A percentile compares a stretch with the other conserved stretches of the same genome.
These are phyloP conservation scores for Hydrotaea diabolus DNA, from an alignment of 2,888 invertebrate species.

Conservation along the genomic window DNA sequence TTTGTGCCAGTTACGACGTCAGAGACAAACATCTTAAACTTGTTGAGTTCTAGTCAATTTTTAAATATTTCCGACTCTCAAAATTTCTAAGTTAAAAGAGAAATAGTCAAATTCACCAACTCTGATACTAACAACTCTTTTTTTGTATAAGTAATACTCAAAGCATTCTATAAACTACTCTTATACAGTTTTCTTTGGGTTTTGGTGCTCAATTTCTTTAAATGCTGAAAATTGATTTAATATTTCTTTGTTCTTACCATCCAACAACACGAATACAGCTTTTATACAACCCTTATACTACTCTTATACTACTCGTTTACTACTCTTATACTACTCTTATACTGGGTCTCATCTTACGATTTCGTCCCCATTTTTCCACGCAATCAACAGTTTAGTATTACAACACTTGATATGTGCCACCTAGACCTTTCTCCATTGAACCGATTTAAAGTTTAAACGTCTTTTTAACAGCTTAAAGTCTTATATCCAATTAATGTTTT, in stretches of 20 bases:
- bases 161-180: no score
- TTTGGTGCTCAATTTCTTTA: no score
- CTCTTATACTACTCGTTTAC: not conserved
- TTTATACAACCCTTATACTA: not conserved
- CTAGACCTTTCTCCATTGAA: not conserved
- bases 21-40: no score
- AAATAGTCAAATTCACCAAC: no score
- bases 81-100: no score
- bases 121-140: no score
- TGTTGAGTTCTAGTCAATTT: no score
- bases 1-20: no score
- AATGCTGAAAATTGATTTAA: no score
- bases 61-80: no score
- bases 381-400: constrained; percentile 47
- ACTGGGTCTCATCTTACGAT: not conserved
- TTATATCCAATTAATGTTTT: not conserved
- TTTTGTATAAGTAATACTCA: no score
- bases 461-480: not conserved
- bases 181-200: no score
- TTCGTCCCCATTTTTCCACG: not conserved
- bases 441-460: not conserved
- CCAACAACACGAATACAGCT: not conserved
- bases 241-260: not conserved
- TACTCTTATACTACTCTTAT: constrained; percentile 1
- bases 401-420: not conserved